Conservation (phyloP, 2,888 invertebrate genomes). For the Acheta domesticus region DNA sequence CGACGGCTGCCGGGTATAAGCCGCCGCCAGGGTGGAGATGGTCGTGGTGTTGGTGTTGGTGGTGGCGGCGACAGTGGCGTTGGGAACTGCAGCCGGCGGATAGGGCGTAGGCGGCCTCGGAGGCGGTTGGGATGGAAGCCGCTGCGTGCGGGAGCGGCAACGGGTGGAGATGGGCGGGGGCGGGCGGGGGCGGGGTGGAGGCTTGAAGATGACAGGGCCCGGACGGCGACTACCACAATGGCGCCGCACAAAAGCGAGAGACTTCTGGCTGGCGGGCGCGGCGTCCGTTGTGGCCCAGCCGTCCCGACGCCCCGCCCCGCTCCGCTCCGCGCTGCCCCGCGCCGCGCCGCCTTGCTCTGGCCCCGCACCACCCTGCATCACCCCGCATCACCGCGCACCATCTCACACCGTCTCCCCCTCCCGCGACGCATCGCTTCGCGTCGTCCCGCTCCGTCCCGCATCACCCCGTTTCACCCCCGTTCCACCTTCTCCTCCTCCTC, state of each 20-base stretch:
- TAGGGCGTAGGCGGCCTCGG: no score
- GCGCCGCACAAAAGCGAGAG: conserved; percentile 1
- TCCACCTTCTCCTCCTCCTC: no score
- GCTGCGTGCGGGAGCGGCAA: background rate
- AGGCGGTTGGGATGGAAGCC: background rate
- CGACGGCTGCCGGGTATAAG: no score
- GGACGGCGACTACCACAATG: background rate
- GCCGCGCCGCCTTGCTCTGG: background rate
- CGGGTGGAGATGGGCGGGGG: background rate
- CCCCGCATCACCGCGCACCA: background rate
- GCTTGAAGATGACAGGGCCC: conserved; percentile 1
- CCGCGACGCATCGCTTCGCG: no score
- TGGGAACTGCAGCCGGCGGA: no score
- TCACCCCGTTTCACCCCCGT: no score
- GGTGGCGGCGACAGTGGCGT: no score
- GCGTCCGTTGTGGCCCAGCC: background rate
- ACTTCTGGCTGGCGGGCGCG: conserved; percentile 18
- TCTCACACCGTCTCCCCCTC: no score
- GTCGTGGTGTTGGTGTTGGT: no score
- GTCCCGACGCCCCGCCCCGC: background rate
- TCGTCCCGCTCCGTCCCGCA: no score
- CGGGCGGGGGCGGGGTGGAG: background rate
- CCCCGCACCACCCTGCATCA: background rate
- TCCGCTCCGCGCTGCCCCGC: background rate
- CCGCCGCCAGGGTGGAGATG: no score